These are phyloP conservation scores for Xenus cinereus DNA, from an alignment of 2,113 vertebrate species.

Conservation along the genomic window DNA sequence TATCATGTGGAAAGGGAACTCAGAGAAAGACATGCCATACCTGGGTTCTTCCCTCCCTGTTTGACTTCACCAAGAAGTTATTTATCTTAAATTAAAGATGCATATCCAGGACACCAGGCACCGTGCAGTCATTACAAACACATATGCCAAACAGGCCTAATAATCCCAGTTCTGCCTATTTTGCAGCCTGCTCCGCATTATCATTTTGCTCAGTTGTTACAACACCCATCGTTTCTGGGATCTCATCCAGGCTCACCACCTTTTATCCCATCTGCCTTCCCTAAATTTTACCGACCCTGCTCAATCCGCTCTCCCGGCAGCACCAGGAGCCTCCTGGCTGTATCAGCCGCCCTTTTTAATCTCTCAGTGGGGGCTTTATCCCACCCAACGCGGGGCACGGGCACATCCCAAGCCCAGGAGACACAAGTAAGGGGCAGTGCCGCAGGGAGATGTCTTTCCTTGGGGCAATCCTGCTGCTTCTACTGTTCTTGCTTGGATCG, in stretches of 20 bases:
- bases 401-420: not conserved
- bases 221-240: not conserved
- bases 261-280: not conserved
- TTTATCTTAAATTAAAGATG: not conserved
- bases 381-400: fast-evolving
- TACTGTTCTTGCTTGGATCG: fast-evolving
- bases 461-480: fast-evolving
- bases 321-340: not conserved
- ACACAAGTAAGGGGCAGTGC: fast-evolving
- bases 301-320: fast-evolving
- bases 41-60: not conserved
- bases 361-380: not conserved
- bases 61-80: not conserved
- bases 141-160: not conserved
- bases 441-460: not conserved
- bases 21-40: not conserved
- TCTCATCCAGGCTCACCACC: not conserved
- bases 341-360: not conserved
- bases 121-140: not conserved
- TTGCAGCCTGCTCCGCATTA: not conserved
- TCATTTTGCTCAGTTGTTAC: not conserved
- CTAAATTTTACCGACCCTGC: not conserved
- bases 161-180: not conserved
- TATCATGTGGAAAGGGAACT: not conserved
- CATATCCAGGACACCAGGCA: not conserved